Base-by-base conservation (phyloP, 2,113 vertebrate species). In the Paedocypris sp. region DNA sequence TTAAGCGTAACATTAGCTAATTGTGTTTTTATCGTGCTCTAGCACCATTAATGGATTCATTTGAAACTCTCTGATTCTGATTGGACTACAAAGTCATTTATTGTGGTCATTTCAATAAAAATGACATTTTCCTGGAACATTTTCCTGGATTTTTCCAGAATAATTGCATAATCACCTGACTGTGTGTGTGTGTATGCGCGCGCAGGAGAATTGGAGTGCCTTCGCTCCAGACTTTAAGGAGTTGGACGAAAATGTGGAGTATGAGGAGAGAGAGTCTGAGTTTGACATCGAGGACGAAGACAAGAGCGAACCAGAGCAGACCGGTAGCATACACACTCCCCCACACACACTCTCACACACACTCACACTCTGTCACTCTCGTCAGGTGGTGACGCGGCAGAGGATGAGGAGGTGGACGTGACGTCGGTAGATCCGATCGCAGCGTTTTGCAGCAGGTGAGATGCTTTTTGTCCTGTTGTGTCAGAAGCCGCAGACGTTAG, bases 201-300 rank as follows among this genome's bases (percentile, higher is more conserved):
- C 61, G 3, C 53, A 99, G 95, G 94, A 99, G 88, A 99, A 99
- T 79, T 99, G 95, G 95, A 98, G 94, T 38, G 94, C 94, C 1
- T 99, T 99, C 49, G 94, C 95, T 0, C 95, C 95, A 0, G 95
- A 99, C 78, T 99, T 99, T 67, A 99, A 99, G 77, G 95, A 99
- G 69, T 72, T 99, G 80, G 95, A 99, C 41, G 95, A 98, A 73
- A 98, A 99, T 0, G 95, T 99, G 20, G 95, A 99, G 45, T 99
- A 99, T 1, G 94, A 99, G 64, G 95, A 99, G 76, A 81, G 94
- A 39, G 95, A 99, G 63, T 98, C 94, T 0, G 95, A 99, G 71
- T 99, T 99, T 12, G 95, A 99, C 73, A 97, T 99, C 2, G 95
- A 99, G 75, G 95, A 99, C 8, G 95, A 98, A 81, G 95, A 99